Percentiles rank a stretch among this genome's conserved stretches.
phyloP scores from a whole-genome alignment of 2,888 invertebrate genomes.

The Protula sp. region DNA sequence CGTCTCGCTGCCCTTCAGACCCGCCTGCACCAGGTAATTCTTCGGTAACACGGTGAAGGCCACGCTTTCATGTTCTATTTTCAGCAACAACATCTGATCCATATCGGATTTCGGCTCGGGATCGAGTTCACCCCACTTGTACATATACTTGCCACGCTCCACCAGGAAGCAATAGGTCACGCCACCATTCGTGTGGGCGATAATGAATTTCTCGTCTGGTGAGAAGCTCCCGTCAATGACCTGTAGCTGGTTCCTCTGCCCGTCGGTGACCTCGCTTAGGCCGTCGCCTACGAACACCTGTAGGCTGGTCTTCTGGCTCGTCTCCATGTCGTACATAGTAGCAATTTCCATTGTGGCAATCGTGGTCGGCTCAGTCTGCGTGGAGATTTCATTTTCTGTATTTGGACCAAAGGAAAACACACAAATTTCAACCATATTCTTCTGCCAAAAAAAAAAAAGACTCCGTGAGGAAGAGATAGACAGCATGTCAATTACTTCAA shows the following conservation, averaged over 20 bases:
- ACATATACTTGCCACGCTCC: neutral
- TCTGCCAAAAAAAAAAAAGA: too few species aligned
- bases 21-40: neutral
- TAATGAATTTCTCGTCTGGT: neutral
- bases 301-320: neutral
- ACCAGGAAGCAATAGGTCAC: neutral
- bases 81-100: neutral
- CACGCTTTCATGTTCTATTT: too few species aligned
- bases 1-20: neutral
- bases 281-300: neutral
- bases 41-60: neutral
- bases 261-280: neutral
- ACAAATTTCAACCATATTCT: too few species aligned
- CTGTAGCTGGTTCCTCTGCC: neutral
- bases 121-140: neutral
- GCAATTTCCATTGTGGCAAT: neutral
- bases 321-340: neutral
- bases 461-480: too few species aligned
- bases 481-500: too few species aligned
- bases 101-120: neutral
- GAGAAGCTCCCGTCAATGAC: neutral
- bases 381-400: neutral
- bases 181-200: neutral
- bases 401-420: too few species aligned
- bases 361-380: neutral